Base-by-base conservation (phyloP, 2,888 invertebrate genomes). In the Ariolimax columbianus region DNA sequence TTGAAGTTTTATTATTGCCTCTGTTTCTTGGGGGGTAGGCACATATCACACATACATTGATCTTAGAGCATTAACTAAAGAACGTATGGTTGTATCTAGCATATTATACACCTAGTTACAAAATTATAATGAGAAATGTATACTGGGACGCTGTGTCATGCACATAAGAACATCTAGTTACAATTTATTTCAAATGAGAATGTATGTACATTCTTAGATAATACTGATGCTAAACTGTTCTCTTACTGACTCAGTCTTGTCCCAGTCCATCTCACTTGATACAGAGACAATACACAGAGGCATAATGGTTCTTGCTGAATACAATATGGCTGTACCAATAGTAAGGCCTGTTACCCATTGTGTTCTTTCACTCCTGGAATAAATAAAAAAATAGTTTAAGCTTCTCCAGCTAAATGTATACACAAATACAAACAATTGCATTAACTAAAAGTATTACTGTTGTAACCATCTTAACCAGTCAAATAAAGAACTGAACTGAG, bases 231-330 rank as follows among this genome's bases (percentile, higher is more conserved):
- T 17, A 66, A 33, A 40, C 11, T 30, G 47, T 4, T 75, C 9
- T 43, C 91, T 89, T 88, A 94, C 94, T 4, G 96, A 95, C 89
- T 96, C 95, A 36, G 96, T 95, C 94, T 96, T 96, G 90, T 95
- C 96, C 96, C 96, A 96, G 84, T 95, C 95, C 91, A 95, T 95
- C 89, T 96, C 96, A 81, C 95, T 95, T 68, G 96, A 95, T 80
- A 96, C 95, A 0, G 95, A 94, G 30, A 96, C 96, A 86, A 96
- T 95, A 86, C 96, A 95, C 77, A 96, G 93, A 23, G 96, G 96
- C 94, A 96, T 95, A 4, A 96, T 95, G 11, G 96, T 96, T 86
- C 96, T 94, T 14, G 96, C 95, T 0, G 96, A 95, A 92, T 96
- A 96, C 51, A 96, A 91, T 92, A 96, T 95, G 87, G 96, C 95